Conservation (phyloP, 2,888 invertebrate genomes). For the Cephalotes varians region DNA sequence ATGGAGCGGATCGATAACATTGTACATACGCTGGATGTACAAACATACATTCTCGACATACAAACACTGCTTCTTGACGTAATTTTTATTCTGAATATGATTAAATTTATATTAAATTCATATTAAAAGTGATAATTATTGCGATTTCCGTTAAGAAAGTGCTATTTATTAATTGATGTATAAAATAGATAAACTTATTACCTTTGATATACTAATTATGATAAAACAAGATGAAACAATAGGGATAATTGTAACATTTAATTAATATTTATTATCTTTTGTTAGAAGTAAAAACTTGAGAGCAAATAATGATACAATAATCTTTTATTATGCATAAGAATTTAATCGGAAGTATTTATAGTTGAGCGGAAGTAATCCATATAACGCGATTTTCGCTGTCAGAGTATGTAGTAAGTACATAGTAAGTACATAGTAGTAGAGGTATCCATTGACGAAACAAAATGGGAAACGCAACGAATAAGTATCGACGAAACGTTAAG, state of each 20-base stretch:
- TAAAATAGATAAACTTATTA: neutral
- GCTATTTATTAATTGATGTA: neutral
- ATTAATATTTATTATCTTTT: neutral
- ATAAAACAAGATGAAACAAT: neutral
- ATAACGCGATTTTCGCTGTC: neutral
- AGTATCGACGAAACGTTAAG: slow-evolving; percentile 22
- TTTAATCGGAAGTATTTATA: slow-evolving; percentile 18
- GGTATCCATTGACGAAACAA: neutral
- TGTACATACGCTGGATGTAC: no score
- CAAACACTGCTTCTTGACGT: neutral
- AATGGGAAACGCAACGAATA: neutral
- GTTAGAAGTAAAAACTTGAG: neutral
- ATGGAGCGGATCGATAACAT: neutral
- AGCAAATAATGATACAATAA: neutral
- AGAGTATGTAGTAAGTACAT: no score
- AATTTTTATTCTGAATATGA: neutral
- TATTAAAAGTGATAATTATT: neutral
- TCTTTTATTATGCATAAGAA: neutral
- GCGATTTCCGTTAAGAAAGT: neutral
- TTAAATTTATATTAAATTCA: neutral
- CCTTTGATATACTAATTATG: neutral
- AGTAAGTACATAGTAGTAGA: neutral
- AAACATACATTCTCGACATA: neutral
- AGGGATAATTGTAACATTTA: neutral
- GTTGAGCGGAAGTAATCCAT: neutral